Base-by-base conservation (phyloP, 2,797 vertebrate genomes). In the Bovichtus variegatus region DNA sequence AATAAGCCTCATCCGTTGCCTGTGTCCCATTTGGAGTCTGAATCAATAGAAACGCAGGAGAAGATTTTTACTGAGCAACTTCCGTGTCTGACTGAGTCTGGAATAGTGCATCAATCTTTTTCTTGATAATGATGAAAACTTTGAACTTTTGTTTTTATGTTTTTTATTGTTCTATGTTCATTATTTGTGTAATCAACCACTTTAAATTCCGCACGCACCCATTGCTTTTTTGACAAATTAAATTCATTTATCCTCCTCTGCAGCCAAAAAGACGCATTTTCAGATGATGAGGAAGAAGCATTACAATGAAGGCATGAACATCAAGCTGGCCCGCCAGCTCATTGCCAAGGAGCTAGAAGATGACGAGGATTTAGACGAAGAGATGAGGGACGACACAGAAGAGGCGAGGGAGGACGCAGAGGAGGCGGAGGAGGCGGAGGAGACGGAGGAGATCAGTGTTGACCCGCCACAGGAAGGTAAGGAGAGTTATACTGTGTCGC, bases 211-310 rank as follows among this genome's bases (percentile, higher is more conserved):
- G 12, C 31, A 10, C 29, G 31, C 25, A 34, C 6, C 31, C n/a
- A 2, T 18, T 49, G 19, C 9, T 47, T 72, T 64, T 36, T n/a
- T n/a, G n/a, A n/a, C 19, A 46, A 38, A 23, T 74, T 49, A 2
- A n/a, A 69, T 5, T 12, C 0, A 50, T 72, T 74, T 38, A 4
- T 59, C 4, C 55, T 44, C 7, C n/a, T 46, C 12, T 62, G 16
- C 80, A 99, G 98, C 96, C 90, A 99, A 98, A 87, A 99, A 96
- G 92, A 95, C 95, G 58, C 96, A 98, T 84, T 99, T 99, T 89
- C 96, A 98, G 92, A 98, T 98, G 97, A 98, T 97, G 96, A 96
- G 98, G 83, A 99, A 98, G 86, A 97, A 97, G 95, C 98, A 99
- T 84, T 99, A 99, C 89, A 98, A 99, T 9, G 98, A 99, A 91